These are phyloP conservation scores for Dryadula phaetusa DNA, from an alignment of 2,888 invertebrate genomes.

Conservation along the genomic window DNA sequence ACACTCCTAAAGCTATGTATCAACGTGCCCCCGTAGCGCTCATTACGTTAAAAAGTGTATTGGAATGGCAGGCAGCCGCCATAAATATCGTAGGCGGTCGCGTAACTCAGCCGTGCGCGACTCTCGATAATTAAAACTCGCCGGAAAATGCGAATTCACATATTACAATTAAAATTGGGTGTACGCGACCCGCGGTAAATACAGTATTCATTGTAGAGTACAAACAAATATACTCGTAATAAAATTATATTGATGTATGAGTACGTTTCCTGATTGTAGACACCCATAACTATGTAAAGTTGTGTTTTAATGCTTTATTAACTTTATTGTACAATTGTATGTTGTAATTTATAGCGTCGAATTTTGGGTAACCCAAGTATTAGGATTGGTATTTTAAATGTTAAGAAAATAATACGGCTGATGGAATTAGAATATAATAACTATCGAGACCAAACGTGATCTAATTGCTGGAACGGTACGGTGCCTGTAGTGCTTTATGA, in stretches of 20 bases:
- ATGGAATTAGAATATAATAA: too few species aligned
- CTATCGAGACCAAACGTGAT: too few species aligned
- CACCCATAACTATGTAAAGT: slow-evolving; percentile 19
- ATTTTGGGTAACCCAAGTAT: too few species aligned
- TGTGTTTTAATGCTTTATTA: slow-evolving; percentile 12
- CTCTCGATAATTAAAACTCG: slow-evolving; percentile 85
- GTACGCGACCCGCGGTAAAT: slow-evolving; percentile 73
- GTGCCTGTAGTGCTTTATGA: too few species aligned
- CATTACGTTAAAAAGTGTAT: slow-evolving; percentile 85
- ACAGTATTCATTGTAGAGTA: slow-evolving; percentile 53
- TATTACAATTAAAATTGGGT: slow-evolving; percentile 82
- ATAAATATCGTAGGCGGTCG: slow-evolving; percentile 85
- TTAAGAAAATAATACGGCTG: too few species aligned
- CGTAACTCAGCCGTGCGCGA: slow-evolving; percentile 81
- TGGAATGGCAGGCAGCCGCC: slow-evolving; percentile 76
- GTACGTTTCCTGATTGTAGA: slow-evolving; percentile 42
- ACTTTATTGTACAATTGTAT: not conserved
- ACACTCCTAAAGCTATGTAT: slow-evolving; percentile 54
- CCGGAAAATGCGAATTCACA: slow-evolving; percentile 81
- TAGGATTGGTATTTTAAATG: too few species aligned
- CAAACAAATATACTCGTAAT: slow-evolving; percentile 49
- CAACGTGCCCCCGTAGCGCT: slow-evolving; percentile 66
- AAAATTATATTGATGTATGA: slow-evolving; percentile 49
- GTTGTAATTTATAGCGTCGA: not conserved
- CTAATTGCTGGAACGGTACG: too few species aligned